Conservation (phyloP, 2,888 invertebrate genomes). For the Parnassius apollo region DNA sequence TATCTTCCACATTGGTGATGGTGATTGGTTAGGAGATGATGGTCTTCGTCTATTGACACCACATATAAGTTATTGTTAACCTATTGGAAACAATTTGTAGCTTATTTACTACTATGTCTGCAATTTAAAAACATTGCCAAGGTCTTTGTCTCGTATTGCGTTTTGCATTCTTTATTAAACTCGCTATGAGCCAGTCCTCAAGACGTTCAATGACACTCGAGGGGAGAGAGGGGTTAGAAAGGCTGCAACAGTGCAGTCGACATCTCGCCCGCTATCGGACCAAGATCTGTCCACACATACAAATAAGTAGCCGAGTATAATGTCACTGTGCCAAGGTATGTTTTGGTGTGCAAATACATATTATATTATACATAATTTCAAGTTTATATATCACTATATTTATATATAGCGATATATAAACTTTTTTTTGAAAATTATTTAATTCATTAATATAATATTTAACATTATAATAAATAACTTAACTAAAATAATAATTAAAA, state of each 20-base stretch:
- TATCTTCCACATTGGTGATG: conserved; percentile 13
- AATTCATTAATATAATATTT: no score
- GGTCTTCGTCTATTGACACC: not conserved
- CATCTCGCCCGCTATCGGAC: conserved; percentile 67
- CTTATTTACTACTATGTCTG: conserved; percentile 10
- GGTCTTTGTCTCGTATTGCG: conserved; percentile 48
- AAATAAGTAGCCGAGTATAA: conserved; percentile 30
- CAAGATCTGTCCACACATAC: conserved; percentile 62
- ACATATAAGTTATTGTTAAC: conserved; percentile 23
- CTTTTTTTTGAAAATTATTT: no score
- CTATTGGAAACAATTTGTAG: conserved; percentile 22
- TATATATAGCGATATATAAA: no score
- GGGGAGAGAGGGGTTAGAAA: conserved; percentile 44
- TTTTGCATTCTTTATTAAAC: conserved; percentile 54
- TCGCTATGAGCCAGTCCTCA: conserved; percentile 49
- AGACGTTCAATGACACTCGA: conserved; percentile 69
- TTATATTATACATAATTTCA: no score
- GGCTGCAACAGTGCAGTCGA: conserved; percentile 68
- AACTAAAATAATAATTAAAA: no score
- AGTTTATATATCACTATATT: no score
- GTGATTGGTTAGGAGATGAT: not conserved
- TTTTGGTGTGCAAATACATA: conserved; percentile 35
- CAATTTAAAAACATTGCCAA: conserved; percentile 19
- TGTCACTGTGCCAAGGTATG: conserved; percentile 29
- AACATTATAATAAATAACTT: no score